Conservation (phyloP, 2,888 invertebrate genomes). For the Cartodere bifasciata region DNA sequence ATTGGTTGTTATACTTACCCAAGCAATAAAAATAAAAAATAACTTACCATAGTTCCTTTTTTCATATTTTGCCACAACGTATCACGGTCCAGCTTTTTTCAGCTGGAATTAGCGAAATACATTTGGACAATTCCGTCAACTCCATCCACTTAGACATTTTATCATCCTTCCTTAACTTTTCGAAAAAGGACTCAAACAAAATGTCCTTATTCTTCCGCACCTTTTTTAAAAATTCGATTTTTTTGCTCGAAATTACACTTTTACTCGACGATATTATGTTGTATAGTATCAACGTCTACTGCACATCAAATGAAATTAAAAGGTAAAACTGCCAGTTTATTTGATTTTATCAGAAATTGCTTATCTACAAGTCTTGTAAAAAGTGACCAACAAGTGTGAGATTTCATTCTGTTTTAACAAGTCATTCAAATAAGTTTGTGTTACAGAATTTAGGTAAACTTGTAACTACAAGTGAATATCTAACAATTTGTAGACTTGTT, state of each 20-base stretch:
- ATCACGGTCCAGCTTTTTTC: conserved; percentile 11
- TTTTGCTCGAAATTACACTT: conserved; percentile 10
- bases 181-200: conserved; percentile 12
- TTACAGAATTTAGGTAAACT: conserved; percentile 1
- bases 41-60: conserved; percentile 11
- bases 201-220: conserved; percentile 12
- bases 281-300: no score
- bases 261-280: conserved; percentile 7
- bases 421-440: no score
- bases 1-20: no score
- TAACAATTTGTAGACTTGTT: conserved; percentile 4
- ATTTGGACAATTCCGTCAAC: conserved; percentile 8
- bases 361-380: no score
- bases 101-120: conserved; percentile 10
- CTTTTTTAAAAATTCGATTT: conserved; percentile 12
- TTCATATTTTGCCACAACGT: conserved; percentile 12
- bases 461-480: conserved; percentile 11
- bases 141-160: conserved; percentile 10
- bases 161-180: conserved; percentile 11
- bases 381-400: no score
- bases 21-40: no score
- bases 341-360: no score
- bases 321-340: no score
- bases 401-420: no score
- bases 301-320: no score